phyloP scores from a whole-genome alignment of 2,797 vertebrate genomes.

The Myotis planiceps region DNA sequence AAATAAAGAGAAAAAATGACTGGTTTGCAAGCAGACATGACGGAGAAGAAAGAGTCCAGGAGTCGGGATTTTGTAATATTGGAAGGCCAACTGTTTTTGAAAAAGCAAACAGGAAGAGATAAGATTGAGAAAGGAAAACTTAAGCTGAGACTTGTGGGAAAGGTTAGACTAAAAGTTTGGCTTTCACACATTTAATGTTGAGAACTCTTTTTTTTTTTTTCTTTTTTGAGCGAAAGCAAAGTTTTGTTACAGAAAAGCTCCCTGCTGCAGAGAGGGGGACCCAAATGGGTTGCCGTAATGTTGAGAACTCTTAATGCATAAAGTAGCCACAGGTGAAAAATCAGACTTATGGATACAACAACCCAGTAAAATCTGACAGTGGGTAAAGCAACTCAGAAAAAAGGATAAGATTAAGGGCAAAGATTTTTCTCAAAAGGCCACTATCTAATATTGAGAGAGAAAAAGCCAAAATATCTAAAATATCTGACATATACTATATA shows the following conservation, averaged over 20 bases:
- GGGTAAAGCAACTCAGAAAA: background rate
- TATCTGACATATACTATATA: background rate
- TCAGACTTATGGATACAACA: background rate
- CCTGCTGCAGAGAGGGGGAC: too few relatives aligned
- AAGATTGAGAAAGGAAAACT: background rate
- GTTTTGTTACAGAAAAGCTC: too few relatives aligned
- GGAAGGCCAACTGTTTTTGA: background rate
- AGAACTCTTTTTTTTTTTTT: background rate
- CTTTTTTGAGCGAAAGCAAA: too few relatives aligned
- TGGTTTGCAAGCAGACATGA: background rate
- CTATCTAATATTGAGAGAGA: background rate
- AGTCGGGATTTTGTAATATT: background rate
- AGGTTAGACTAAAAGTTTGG: background rate
- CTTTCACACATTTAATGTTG: background rate
- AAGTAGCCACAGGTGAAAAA: background rate
- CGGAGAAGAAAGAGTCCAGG: background rate
- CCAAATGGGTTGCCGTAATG: background rate
- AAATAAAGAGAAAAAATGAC: background rate
- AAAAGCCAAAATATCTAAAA: background rate
- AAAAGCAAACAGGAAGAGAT: background rate
- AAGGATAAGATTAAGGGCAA: background rate
- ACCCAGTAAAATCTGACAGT: background rate
- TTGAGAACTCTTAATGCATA: background rate
- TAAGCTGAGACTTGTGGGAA: background rate
- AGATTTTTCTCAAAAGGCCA: background rate